phyloP scores from a whole-genome alignment of 2,888 invertebrate species.

The Stenolophus ochropezus region DNA sequence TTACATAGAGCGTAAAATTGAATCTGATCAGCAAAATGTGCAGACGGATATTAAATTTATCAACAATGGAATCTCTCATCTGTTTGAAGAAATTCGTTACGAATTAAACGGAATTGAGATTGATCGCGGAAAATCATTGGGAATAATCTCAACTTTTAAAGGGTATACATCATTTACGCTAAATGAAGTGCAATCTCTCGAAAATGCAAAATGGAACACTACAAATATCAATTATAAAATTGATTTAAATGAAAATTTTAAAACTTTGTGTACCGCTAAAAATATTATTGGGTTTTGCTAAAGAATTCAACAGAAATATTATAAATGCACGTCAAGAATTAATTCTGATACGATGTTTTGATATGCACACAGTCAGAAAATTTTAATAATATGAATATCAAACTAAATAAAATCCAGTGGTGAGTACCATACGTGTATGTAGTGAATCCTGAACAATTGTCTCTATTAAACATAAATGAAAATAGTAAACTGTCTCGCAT shows the following conservation, averaged over 20 bases:
- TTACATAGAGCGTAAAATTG: conserved; percentile 63
- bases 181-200: conserved; percentile 64
- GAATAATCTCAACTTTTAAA: conserved; percentile 68
- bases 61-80: conserved; percentile 61
- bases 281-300: conserved; percentile 68
- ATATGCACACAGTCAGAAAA: not conserved
- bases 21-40: not conserved
- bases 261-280: conserved; percentile 64
- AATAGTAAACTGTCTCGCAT: conserved; percentile 44
- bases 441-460: conserved; percentile 65
- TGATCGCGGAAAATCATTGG: conserved; percentile 67
- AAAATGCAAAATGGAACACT: conserved; percentile 65
- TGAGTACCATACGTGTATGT: conserved; percentile 60
- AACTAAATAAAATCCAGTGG: conserved; percentile 63
- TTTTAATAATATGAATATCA: conserved; percentile 27
- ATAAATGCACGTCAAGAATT: conserved; percentile 70
- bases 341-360: conserved; percentile 67
- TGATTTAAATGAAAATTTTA: conserved; percentile 58
- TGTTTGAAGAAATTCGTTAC: conserved; percentile 69
- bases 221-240: conserved; percentile 51
- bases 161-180: conserved; percentile 67
- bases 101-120: conserved; percentile 68
- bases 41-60: conserved; percentile 38
- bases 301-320: conserved; percentile 69
- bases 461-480: conserved; percentile 61